Evolutionary conservation across 2,797 vertebrate species (phyloP).

Genomic region (Sphaeramia orbicularis): DNA sequence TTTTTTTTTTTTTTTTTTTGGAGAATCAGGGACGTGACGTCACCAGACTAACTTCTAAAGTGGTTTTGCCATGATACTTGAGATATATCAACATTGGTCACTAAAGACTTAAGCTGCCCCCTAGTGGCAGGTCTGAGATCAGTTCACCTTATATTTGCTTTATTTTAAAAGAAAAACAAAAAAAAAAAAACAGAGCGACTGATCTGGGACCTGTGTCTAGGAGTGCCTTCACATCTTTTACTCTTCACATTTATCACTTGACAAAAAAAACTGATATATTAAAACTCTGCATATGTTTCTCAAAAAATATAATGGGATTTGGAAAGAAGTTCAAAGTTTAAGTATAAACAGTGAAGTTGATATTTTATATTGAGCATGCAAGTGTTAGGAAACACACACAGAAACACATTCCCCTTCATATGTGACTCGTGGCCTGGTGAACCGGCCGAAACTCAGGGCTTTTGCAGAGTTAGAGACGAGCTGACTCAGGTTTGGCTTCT

Average conservation of each 20-base stretch:
- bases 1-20: slow-evolving; percentile 55
- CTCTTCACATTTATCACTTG: slow-evolving; percentile 52
- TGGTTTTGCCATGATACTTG: slow-evolving; percentile 38
- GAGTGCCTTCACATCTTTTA: slow-evolving; percentile 69
- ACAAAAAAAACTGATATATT: too few relatives aligned
- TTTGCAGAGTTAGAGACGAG: slow-evolving; percentile 67
- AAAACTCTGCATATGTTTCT: slow-evolving; percentile 32
- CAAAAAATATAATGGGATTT: slow-evolving; percentile 20
- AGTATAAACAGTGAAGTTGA: slow-evolving; percentile 11
- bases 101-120: slow-evolving; percentile 56
- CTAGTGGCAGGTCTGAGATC: slow-evolving; percentile 69
- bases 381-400: slow-evolving; percentile 18
- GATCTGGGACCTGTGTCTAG: slow-evolving; percentile 66
- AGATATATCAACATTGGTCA: slow-evolving; percentile 19
- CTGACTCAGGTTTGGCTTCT: slow-evolving; percentile 74
- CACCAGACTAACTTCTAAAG: slow-evolving; percentile 55
- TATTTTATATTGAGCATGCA: slow-evolving; percentile 53
- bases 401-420: slow-evolving; percentile 67
- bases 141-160: slow-evolving; percentile 38
- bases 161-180: slow-evolving; percentile 11
- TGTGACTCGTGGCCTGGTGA: slow-evolving; percentile 68
- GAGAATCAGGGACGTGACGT: slow-evolving; percentile 70
- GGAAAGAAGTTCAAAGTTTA: slow-evolving; percentile 18
- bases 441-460: slow-evolving; percentile 79
- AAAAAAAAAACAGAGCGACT: slow-evolving; percentile 14